A percentile compares a stretch with the other conserved stretches of the same genome.
Conservation (phyloP, 1,140 invertebrate species). For the Thalassaphorura encarpata region DNA sequence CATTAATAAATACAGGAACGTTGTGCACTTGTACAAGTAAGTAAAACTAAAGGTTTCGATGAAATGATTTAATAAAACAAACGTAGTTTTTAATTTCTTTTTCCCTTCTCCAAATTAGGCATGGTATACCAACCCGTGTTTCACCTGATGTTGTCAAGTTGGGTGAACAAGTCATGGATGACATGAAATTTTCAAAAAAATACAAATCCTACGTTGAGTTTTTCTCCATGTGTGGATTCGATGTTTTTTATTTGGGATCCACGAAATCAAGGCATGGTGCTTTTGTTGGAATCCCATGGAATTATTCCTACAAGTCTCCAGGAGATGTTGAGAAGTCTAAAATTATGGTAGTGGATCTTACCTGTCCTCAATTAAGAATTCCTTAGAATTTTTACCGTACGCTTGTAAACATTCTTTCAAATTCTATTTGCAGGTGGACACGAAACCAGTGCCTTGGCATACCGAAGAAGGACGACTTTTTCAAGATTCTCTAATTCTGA, state of each 20-base stretch:
- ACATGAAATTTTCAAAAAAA: slow-evolving; percentile 40
- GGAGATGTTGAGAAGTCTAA: slow-evolving; percentile 40
- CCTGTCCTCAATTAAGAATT: no score
- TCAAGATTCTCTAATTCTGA: slow-evolving; percentile 52
- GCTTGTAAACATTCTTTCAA: slow-evolving; percentile 14
- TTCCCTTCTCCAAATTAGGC: no score
- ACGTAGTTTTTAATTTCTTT: no score
- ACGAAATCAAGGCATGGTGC: slow-evolving; percentile 41
- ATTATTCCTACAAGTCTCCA: slow-evolving; percentile 44
- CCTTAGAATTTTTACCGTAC: not conserved
- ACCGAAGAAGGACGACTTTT: slow-evolving; percentile 49
- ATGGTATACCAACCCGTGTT: slow-evolving; percentile 40
- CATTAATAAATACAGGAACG: no score
- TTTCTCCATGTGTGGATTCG: slow-evolving; percentile 53
- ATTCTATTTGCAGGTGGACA: slow-evolving; percentile 34
- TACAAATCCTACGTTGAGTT: slow-evolving; percentile 41
- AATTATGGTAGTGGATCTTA: no score
- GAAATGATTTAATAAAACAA: no score
- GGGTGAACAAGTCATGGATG: slow-evolving; percentile 43
- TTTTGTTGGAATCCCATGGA: slow-evolving; percentile 52
- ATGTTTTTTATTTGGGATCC: slow-evolving; percentile 47
- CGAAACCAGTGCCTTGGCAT: slow-evolving; percentile 49
- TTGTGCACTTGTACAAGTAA: no score
- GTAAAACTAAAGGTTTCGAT: no score
- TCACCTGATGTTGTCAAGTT: slow-evolving; percentile 36